These are phyloP conservation scores for Pemphigus obesinymphae DNA, from an alignment of 1,140 invertebrate species.

Conservation along the genomic window DNA sequence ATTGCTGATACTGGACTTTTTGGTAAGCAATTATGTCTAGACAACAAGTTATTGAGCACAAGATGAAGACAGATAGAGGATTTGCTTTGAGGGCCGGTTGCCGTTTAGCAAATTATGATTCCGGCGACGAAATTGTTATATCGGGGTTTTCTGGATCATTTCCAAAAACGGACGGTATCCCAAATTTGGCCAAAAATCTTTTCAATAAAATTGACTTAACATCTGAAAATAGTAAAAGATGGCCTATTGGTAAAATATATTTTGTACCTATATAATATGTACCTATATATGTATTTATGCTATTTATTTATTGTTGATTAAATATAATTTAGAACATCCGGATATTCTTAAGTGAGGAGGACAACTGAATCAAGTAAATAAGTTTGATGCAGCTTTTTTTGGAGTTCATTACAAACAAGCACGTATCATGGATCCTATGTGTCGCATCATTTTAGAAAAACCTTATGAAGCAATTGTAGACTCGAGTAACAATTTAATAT, in stretches of 20 bases:
- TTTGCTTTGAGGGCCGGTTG: slow-evolving; percentile 44
- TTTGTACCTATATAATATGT: too few relatives aligned
- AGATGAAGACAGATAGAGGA: background rate
- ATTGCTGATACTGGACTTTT: too few relatives aligned
- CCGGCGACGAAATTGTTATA: slow-evolving; percentile 77
- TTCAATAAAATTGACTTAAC: slow-evolving; percentile 75
- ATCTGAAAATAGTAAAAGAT: slow-evolving; percentile 69
- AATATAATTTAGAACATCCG: slow-evolving; percentile 60
- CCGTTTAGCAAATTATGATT: slow-evolving; percentile 45
- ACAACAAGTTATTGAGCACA: background rate
- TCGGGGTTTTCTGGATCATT: slow-evolving; percentile 76
- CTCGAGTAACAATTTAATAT: too few relatives aligned
- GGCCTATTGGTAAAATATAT: slow-evolving; percentile 64
- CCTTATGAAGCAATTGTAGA: slow-evolving; percentile 82
- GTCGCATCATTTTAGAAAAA: slow-evolving; percentile 76
- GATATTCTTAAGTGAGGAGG: slow-evolving; percentile 70
- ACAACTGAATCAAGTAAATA: slow-evolving; percentile 70
- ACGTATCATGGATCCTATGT: slow-evolving; percentile 82
- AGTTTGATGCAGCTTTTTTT: slow-evolving; percentile 81
- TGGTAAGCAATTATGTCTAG: background rate
- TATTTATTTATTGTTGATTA: too few relatives aligned
- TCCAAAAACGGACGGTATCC: slow-evolving; percentile 76
- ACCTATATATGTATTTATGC: too few relatives aligned
- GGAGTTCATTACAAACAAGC: slow-evolving; percentile 78
- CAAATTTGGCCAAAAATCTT: slow-evolving; percentile 73